phyloP scores from a whole-genome alignment of 2,888 invertebrate species.

The Hydroisotoma schaefferi region DNA sequence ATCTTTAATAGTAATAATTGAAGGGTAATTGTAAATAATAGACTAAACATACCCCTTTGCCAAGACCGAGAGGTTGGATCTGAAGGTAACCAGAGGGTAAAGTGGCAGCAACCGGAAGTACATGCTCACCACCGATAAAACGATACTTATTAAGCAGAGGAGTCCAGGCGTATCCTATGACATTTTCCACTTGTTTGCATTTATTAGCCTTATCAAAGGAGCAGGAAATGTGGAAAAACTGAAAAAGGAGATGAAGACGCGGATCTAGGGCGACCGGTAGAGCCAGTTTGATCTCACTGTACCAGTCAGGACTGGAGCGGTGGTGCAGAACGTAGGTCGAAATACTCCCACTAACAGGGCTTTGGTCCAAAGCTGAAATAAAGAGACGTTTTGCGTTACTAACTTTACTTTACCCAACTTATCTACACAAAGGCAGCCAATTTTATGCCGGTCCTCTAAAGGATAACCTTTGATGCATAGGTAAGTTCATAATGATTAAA shows the following conservation, averaged over 20 bases:
- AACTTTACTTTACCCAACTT: background rate
- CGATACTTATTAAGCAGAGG: conserved; percentile 69
- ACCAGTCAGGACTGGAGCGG: conserved; percentile 82
- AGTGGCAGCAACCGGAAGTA: conserved; percentile 79
- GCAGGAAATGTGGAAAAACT: conserved; percentile 93
- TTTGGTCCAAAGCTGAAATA: conserved; percentile 40
- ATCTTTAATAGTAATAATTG: too few species aligned
- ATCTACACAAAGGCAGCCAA: background rate
- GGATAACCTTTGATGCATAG: background rate
- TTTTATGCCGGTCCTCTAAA: background rate
- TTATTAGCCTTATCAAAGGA: conserved; percentile 59
- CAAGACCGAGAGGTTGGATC: conserved; percentile 82
- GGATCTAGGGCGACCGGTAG: conserved; percentile 79
- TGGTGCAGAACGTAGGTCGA: conserved; percentile 65
- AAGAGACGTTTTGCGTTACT: background rate
- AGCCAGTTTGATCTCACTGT: conserved; percentile 88
- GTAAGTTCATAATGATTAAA: background rate
- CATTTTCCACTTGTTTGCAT: conserved; percentile 59
- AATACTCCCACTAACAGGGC: conserved; percentile 41
- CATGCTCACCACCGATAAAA: conserved; percentile 75
- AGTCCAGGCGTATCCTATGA: conserved; percentile 92
- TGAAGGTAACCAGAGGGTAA: conserved; percentile 85
- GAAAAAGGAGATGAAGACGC: conserved; percentile 88
- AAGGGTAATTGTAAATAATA: background rate
- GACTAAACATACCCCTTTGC: conserved; percentile 72